A percentile compares a stretch with the other conserved stretches of the same genome.
Conservation (phyloP, 2,797 vertebrate genomes). For the Propithecus deckenii region DNA sequence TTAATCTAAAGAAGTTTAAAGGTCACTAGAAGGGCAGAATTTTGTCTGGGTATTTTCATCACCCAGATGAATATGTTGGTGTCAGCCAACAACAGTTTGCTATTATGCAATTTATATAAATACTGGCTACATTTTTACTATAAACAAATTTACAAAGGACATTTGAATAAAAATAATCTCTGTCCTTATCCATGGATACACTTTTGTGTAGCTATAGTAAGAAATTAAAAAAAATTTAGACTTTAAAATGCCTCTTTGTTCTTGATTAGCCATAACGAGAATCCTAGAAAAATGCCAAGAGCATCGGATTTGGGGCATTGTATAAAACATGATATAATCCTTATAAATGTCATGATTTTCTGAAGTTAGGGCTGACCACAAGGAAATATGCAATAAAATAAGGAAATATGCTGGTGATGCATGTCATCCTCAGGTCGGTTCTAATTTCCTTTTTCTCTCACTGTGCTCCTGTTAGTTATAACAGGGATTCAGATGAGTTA, state of each 20-base stretch:
- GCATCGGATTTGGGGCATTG: background rate
- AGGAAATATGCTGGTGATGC: accelerated
- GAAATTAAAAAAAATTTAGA: background rate
- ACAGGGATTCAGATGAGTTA: slow-evolving; percentile 84
- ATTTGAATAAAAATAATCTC: background rate
- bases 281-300: background rate
- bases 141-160: background rate
- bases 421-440: accelerated
- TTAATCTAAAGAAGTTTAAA: background rate
- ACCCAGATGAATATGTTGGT: background rate
- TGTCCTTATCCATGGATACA: background rate
- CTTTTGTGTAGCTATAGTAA: background rate
- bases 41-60: background rate
- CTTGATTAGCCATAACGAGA: background rate
- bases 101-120: background rate
- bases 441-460: background rate
- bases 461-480: slow-evolving; percentile 86
- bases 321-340: background rate
- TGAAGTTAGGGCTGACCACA: background rate
- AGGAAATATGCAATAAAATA: background rate
- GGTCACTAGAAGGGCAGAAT: background rate
- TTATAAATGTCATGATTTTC: background rate
- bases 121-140: background rate
- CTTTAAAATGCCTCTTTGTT: slow-evolving; percentile 1
- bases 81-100: background rate